Evolutionary conservation across 2,888 invertebrate species (phyloP), one percentile per base, ranked within the genome.

Genomic region (Emmelina monodactyla): DNA sequence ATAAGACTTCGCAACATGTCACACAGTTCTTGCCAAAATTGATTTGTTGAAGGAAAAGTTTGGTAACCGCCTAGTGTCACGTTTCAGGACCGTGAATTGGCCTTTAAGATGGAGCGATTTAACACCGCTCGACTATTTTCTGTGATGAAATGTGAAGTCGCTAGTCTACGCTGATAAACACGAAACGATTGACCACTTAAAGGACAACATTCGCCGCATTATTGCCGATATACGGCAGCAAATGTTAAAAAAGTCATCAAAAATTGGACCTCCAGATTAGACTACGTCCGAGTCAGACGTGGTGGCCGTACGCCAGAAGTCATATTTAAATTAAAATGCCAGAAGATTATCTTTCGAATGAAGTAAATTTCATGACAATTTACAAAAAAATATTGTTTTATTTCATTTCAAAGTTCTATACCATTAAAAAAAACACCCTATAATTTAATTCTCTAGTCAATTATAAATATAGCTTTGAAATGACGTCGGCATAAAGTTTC

Each of bases 211-310:
- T 42, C 41, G 38, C 29, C 41, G 35, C 28, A 37, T 41, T 40
- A 40, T 44, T 42, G 38, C 40, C 25, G 37, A 38, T 40, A 44
- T 40, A 42, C 34, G 39, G 40, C 36, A 35, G 36, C 44, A 38
- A 40, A 39, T 46, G 40, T 37, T 46, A 31, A 37, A 39, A 43
- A 39, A 44, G 43, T 48, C 14, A 39, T 45, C 32, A 43, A 50
- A 44, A 47, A 48, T 45, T 45, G 42, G 42, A 42, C 40, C 13
- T 44, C 39, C 40, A 45, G 45, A 42, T 45, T 43, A 15, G 36
- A 42, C 32, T 43, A 40, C 38, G 14, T 43, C 40, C 43, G 38
- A 39, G 40, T 34, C 43, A 43, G 44, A 39, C 45, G 38, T 39
- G 43, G 44, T 37, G 40, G 42, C 41, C 42, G 41, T 45, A 45